Evolutionary conservation across 2,888 invertebrate species (phyloP), one percentile per base, ranked within the genome.

Genomic region (Ligdia adustata): DNA sequence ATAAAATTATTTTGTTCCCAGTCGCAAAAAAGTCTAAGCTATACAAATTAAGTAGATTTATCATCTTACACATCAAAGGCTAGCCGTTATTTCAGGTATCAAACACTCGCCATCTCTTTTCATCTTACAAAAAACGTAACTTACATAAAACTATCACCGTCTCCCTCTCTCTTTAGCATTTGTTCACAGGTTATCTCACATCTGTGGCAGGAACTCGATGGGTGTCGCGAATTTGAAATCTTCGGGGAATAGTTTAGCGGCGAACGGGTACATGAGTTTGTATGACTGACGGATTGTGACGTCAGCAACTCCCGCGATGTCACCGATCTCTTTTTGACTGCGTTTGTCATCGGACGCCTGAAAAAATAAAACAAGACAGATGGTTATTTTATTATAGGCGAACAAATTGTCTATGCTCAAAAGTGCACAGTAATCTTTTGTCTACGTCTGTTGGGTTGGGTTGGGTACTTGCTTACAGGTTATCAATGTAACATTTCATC

Each of bases 221-320:
- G 98, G 97, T 4, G 97, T 98, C 7, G 95, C 94, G 76, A 99
- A 99, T 82, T 96, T 96, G 88, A 99, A 99, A 83, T 99, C 99
- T 63, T 96, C 95, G 0, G 99, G 99, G 88, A 99, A 99, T 1
- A 99, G 91, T 69, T 96, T 95, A 1, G 92, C 93, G 0, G 99
- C 99, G 72, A 95, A 95, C 1, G 98, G 98, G 76, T 97, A 97
- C 97, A 99, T 98, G 20, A 98, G 92, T 80, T 99, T 99, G 88
- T 99, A 99, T 0, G 98, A 97, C 76, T 99, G 98, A 15, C 98
- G 91, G 62, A 99, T 99, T 0, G 99, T 99, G 7, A 98, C 98
- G 79, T 99, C 99, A 2, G 99, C 99, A 0, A 98, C 99, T 22
- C 99, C 99, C 20, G 99, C 98, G 62, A 99, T 97, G 72, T 99